Evolutionary conservation across 2,113 vertebrate genomes (phyloP).

Genomic region (Ammodytes marinus): DNA sequence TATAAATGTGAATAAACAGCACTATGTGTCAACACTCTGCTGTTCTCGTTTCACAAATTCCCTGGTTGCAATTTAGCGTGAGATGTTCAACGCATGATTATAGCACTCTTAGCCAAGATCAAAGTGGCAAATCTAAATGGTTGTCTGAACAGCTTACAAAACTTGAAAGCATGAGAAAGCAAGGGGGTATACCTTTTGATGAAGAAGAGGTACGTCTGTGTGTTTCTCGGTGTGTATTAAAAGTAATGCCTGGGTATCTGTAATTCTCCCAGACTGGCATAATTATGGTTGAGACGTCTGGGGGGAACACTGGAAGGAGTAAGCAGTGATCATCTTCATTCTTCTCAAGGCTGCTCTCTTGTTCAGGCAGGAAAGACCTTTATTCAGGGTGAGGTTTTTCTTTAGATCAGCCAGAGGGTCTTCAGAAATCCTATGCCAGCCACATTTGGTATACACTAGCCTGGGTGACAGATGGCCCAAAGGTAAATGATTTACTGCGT

Average conservation of each 20-base stretch:
- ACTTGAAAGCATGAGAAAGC: constrained; percentile 50
- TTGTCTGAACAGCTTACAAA: constrained; percentile 59
- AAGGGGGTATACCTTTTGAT: constrained; percentile 48
- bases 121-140: constrained; percentile 55
- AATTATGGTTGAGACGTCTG: constrained; percentile 72
- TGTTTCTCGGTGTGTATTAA: constrained; percentile 57
- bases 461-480: constrained; percentile 26
- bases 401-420: constrained; percentile 60
- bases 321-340: constrained; percentile 77
- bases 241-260: constrained; percentile 76
- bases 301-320: constrained; percentile 52
- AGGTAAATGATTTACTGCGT: constrained; percentile 44
- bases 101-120: constrained; percentile 58
- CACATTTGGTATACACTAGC: constrained; percentile 36
- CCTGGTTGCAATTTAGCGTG: constrained; percentile 37
- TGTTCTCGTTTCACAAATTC: constrained; percentile 40
- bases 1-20: constrained; percentile 22
- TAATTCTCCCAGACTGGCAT: constrained; percentile 78
- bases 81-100: constrained; percentile 60
- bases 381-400: constrained; percentile 69
- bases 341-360: constrained; percentile 70
- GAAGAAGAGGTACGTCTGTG: constrained; percentile 43
- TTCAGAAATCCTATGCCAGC: constrained; percentile 55
- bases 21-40: constrained; percentile 39
- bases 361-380: constrained; percentile 76